Evolutionary conservation across 2,888 invertebrate species (phyloP).

Genomic region (Ormyrus rosae): DNA sequence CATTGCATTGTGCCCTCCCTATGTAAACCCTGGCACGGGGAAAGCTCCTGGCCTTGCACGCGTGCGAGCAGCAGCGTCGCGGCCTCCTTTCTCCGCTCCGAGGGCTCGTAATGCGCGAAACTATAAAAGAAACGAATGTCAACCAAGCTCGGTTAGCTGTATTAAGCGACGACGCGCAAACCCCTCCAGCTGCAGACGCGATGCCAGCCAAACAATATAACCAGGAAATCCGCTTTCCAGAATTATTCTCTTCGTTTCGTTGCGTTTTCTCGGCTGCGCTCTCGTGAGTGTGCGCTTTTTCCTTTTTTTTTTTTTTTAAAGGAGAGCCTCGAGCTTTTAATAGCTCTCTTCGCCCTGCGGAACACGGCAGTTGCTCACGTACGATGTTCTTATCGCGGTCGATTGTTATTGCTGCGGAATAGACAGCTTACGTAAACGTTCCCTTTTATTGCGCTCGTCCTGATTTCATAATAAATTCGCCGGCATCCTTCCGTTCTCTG

Average conservation of each 20-base stretch:
- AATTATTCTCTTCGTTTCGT: neutral
- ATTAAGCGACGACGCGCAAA: conserved; percentile 32
- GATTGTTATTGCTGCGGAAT: conserved; percentile 15
- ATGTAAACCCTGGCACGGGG: conserved; percentile 59
- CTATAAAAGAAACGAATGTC: conserved; percentile 66
- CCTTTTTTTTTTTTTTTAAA: neutral
- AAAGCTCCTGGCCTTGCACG: conserved; percentile 58
- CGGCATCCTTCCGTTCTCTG: no score
- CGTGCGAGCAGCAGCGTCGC: conserved; percentile 44
- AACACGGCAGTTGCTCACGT: conserved; percentile 2
- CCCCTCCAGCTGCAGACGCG: neutral
- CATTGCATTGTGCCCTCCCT: conserved; percentile 63
- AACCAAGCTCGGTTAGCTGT: conserved; percentile 46
- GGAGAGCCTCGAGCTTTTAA: neutral
- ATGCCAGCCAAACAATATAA: conserved; percentile 23
- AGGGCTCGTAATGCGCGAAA: conserved; percentile 59
- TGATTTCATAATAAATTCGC: conserved; percentile 1
- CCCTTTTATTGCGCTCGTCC: neutral
- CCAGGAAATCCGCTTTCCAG: conserved; percentile 17
- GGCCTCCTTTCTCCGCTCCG: neutral
- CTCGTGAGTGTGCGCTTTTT: no score
- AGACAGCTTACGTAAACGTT: neutral
- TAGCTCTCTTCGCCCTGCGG: neutral
- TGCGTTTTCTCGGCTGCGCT: no score
- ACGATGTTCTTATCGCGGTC: conserved; percentile 1